phyloP scores from a whole-genome alignment of 1,140 invertebrate genomes.

The Drosophila bipectinata region DNA sequence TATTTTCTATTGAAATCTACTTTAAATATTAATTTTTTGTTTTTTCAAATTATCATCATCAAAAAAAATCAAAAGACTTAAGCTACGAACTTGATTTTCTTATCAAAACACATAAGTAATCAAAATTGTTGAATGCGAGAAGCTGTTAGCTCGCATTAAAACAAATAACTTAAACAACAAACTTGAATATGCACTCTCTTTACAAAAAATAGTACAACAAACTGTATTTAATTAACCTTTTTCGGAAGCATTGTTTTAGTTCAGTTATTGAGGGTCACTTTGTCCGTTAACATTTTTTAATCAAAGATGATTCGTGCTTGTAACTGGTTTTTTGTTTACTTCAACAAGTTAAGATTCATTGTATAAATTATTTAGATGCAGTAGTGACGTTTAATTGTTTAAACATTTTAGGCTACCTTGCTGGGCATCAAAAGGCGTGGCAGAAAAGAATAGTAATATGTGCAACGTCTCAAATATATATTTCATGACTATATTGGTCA shows the following conservation, averaged over 20 bases:
- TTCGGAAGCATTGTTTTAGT: neutral
- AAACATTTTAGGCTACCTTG: neutral
- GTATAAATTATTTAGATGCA: neutral
- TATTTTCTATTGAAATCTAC: no score
- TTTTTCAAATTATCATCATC: no score
- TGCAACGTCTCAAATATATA: neutral
- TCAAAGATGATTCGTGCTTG: neutral
- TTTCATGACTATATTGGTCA: neutral
- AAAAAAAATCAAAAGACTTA: slow-evolving; percentile 73
- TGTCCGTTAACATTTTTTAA: neutral
- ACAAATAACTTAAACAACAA: neutral
- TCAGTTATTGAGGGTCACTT: neutral
- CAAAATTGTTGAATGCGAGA: no score
- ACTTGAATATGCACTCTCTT: neutral
- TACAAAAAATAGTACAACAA: no score
- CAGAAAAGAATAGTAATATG: neutral
- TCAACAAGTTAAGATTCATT: neutral
- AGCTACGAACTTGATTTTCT: slow-evolving; percentile 47
- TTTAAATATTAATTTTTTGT: no score
- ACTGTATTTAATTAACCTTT: no score
- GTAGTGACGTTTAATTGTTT: neutral
- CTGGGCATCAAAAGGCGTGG: neutral
- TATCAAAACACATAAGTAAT: no score
- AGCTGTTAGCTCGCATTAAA: neutral
- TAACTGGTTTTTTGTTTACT: neutral